phyloP scores from a whole-genome alignment of 2,888 invertebrate species.

The Hedychridium roseum region DNA sequence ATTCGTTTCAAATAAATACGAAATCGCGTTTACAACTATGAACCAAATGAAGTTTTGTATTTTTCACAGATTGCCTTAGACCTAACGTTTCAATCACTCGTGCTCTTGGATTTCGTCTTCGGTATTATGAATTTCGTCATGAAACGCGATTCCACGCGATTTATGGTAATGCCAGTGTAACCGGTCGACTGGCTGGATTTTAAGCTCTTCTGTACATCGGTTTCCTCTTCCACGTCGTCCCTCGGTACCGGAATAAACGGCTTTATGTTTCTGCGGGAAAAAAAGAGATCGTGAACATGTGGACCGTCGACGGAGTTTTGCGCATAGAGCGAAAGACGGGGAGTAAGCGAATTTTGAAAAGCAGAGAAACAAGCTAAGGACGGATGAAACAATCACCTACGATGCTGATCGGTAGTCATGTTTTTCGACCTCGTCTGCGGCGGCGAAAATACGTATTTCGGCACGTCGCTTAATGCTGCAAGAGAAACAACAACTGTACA shows the following conservation, averaged over 20 bases:
- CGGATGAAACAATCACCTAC: slow-evolving; percentile 44
- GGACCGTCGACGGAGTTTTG: neutral
- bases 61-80: no score
- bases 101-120: slow-evolving; percentile 22
- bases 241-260: slow-evolving; percentile 5
- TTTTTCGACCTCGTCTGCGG: slow-evolving; percentile 46
- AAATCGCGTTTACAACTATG: no score
- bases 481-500: no score
- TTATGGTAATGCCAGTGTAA: slow-evolving; percentile 10
- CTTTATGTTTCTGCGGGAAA: slow-evolving; percentile 11
- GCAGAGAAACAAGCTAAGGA: slow-evolving; percentile 9
- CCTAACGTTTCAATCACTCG: slow-evolving; percentile 23
- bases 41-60: no score
- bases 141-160: slow-evolving; percentile 18
- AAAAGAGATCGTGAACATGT: neutral
- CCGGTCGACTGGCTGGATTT: neutral
- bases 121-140: slow-evolving; percentile 29
- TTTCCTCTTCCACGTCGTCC: slow-evolving; percentile 6
- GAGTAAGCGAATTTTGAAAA: neutral
- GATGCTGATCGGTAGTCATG: slow-evolving; percentile 30
- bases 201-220: slow-evolving; percentile 6
- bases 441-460: slow-evolving; percentile 50
- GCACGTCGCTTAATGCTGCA: slow-evolving; percentile 41
- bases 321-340: neutral
- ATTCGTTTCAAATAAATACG: no score